Evolutionary conservation across 2,797 vertebrate species (phyloP).

Genomic region (Alectoris magna): DNA sequence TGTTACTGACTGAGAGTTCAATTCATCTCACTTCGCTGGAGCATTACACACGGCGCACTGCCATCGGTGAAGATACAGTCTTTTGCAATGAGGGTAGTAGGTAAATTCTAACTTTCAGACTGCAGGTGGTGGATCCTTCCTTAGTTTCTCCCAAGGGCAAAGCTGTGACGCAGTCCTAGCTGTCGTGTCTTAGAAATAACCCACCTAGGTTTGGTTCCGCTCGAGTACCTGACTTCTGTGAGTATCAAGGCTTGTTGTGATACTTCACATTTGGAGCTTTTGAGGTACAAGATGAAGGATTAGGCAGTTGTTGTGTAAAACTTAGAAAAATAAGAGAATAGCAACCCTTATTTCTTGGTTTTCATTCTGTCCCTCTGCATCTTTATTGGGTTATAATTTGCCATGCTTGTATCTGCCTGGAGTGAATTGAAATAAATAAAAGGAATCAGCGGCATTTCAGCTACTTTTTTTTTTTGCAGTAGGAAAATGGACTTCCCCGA

Average conservation of each 20-base stretch:
- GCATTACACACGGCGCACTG: slow-evolving; percentile 58
- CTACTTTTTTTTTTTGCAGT: neutral
- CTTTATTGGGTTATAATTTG: neutral
- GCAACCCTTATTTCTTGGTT: neutral
- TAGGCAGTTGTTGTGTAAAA: neutral
- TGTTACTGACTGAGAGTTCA: slow-evolving; percentile 71
- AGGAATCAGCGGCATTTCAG: neutral
- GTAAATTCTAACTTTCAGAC: slow-evolving; percentile 59
- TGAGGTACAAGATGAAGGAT: neutral
- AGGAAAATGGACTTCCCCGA: neutral
- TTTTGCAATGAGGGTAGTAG: slow-evolving; percentile 55
- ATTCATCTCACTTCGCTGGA: slow-evolving; percentile 78
- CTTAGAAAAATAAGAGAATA: neutral
- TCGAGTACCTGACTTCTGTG: neutral
- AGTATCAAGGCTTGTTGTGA: neutral
- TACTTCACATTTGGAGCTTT: neutral
- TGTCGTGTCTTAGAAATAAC: neutral
- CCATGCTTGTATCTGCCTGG: neutral
- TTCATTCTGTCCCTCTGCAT: neutral
- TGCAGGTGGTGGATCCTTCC: neutral
- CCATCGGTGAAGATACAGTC: slow-evolving; percentile 48
- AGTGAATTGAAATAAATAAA: neutral
- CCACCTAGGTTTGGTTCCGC: neutral
- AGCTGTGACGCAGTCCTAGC: neutral
- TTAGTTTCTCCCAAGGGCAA: neutral